Conservation (phyloP, 2,113 vertebrate genomes). For the Petromus typicus region DNA sequence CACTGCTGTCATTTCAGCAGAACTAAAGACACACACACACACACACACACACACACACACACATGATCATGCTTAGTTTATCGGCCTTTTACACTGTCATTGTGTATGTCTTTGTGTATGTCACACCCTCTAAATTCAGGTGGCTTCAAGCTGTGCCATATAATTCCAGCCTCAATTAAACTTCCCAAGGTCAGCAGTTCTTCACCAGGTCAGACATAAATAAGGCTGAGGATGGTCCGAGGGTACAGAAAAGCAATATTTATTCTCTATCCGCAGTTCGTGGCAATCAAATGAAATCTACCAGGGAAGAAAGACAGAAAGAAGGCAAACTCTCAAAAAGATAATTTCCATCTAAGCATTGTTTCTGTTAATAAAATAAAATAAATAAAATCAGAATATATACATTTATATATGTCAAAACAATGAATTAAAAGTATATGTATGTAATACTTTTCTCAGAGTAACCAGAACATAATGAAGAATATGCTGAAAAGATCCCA, state of each 20-base stretch:
- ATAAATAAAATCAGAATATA: constrained; percentile 44
- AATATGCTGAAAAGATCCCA: not conserved
- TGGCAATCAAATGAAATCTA: constrained; percentile 85
- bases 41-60: not conserved
- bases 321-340: constrained; percentile 65
- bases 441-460: not conserved
- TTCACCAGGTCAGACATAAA: constrained; percentile 89
- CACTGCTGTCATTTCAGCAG: constrained; percentile 9
- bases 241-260: constrained; percentile 86
- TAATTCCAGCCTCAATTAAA: constrained; percentile 89
- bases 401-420: constrained; percentile 1
- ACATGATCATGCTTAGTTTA: not conserved
- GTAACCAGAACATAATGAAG: not conserved
- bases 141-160: constrained; percentile 86
- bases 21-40: not conserved
- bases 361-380: constrained; percentile 22
- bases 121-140: constrained; percentile 87
- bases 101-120: constrained; percentile 52
- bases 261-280: constrained; percentile 88
- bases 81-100: not conserved
- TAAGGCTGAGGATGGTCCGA: constrained; percentile 86
- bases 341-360: constrained; percentile 61
- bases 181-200: constrained; percentile 87
- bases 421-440: not conserved
- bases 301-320: constrained; percentile 34